Base-by-base conservation (phyloP, 1,140 invertebrate species). In the Drosophila tani region DNA sequence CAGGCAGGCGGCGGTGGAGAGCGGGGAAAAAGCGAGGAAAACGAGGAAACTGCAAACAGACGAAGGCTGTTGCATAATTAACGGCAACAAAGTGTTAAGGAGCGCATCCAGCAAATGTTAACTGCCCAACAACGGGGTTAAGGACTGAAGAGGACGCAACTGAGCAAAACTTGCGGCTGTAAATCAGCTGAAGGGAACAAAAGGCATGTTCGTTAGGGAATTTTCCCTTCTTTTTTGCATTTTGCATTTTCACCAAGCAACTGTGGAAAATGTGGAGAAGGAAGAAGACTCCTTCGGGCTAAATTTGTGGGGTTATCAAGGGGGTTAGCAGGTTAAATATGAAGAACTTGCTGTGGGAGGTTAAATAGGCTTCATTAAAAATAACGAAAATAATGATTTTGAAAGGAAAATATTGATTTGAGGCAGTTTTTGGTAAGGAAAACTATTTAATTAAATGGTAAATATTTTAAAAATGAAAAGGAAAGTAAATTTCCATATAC, bases 51-150 rank as follows among this genome's bases (percentile, higher is more conserved):
- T 53, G 56, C 19, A 45, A 27, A 41, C 45, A 70, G 57, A 60
- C 53, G 40, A 27, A 32, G 58, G 58, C 78, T 74, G 67, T 78
- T 85, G 68, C 79, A 86, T 87, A 88, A 87, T 87, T 87, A 87
- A 87, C 84, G 81, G 73, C 85, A 90, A 88, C 81, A 88, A 84
- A 81, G 84, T 87, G 84, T 88, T 88, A 84, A 87, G 83, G 67
- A 88, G 84, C 83, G 84, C 84, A 84, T 68, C 75, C 74, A 82
- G 68, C 84, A 81, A 87, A 87, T 88, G 84, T 88, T 88, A 88
- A 87, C 84, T 83, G 84, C 50, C 64, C 62, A 66, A 68, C 66
- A 67, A 55, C 40, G 27, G 21, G 57, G 19, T 19, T 15, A 41
- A 14, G 46, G 24, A 17, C 35, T 55, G 51, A 55, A 15, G 65